Conservation (phyloP, 1,140 invertebrate genomes). For the Lordiphosa stackelbergi region DNA sequence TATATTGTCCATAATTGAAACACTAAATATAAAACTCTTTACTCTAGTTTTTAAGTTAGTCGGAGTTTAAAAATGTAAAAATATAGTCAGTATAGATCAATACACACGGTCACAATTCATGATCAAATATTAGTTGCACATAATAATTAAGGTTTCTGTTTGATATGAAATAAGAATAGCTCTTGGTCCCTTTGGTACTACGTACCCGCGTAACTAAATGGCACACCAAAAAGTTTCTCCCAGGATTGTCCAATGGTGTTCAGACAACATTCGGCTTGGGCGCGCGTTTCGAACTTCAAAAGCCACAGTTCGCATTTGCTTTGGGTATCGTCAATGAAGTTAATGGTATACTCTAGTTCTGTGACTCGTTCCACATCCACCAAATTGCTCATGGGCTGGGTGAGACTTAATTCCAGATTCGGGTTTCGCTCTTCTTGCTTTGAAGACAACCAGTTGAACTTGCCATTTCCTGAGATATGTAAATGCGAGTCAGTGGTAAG, state of each 20-base stretch:
- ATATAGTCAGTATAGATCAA: too few relatives aligned
- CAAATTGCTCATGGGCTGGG: constrained; percentile 79
- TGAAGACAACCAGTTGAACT: constrained; percentile 77
- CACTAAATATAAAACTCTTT: constrained; percentile 16
- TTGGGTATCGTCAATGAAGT: constrained; percentile 70
- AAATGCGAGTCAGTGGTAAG: constrained; percentile 65
- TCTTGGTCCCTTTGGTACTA: constrained; percentile 43
- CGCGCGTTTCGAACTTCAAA: constrained; percentile 58
- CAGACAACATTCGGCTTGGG: constrained; percentile 58
- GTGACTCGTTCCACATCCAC: constrained; percentile 78
- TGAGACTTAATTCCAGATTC: constrained; percentile 55
- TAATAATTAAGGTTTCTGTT: constrained; percentile 7
- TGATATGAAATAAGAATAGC: constrained; percentile 28
- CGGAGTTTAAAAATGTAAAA: constrained; percentile 16
- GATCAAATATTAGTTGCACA: constrained; percentile 4
- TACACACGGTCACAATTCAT: constrained; percentile 24
- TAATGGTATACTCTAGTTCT: constrained; percentile 50
- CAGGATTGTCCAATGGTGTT: constrained; percentile 63
- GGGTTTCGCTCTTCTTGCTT: constrained; percentile 18
- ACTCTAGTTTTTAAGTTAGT: constrained; percentile 32
- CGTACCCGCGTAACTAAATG: constrained; percentile 50
- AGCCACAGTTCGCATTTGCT: constrained; percentile 67
- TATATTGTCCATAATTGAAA: constrained; percentile 42
- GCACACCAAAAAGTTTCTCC: constrained; percentile 73
- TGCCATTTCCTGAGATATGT: constrained; percentile 69